A percentile compares a stretch with the other conserved stretches of the same genome.
Conservation (phyloP, 2,797 vertebrate genomes). For the Zalophus californianus region DNA sequence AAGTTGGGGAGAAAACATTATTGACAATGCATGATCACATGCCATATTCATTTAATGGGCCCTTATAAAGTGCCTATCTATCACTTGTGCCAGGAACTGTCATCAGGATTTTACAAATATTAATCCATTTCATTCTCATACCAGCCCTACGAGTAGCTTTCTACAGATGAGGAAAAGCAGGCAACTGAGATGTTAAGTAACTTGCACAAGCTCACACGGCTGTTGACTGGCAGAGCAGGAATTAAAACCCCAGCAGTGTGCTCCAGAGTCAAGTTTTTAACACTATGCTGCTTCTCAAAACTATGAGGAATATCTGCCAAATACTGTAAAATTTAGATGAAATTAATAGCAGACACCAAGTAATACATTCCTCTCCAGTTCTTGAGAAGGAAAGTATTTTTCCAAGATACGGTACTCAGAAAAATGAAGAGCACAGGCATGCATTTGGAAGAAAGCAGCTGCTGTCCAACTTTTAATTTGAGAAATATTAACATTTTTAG, state of each 20-base stretch:
- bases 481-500: background rate
- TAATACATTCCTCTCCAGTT: background rate
- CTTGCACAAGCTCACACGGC: background rate
- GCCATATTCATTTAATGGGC: background rate
- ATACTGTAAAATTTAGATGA: background rate
- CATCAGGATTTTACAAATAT: background rate
- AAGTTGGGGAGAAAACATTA: background rate
- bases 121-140: background rate
- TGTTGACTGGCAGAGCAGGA: background rate
- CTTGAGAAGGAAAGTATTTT: background rate
- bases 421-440: background rate
- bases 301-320: background rate
- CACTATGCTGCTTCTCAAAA: background rate
- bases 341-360: background rate
- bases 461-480: background rate
- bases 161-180: background rate
- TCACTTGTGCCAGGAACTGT: background rate
- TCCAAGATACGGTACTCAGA: background rate
- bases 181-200: background rate
- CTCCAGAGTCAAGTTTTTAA: background rate
- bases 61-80: background rate
- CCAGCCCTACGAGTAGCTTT: background rate
- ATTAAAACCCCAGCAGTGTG: background rate
- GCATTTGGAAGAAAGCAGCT: background rate
- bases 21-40: fast-evolving